Evolutionary conservation across 2,113 vertebrate species (phyloP).

Genomic region (Hemiscyllium ocellatum): DNA sequence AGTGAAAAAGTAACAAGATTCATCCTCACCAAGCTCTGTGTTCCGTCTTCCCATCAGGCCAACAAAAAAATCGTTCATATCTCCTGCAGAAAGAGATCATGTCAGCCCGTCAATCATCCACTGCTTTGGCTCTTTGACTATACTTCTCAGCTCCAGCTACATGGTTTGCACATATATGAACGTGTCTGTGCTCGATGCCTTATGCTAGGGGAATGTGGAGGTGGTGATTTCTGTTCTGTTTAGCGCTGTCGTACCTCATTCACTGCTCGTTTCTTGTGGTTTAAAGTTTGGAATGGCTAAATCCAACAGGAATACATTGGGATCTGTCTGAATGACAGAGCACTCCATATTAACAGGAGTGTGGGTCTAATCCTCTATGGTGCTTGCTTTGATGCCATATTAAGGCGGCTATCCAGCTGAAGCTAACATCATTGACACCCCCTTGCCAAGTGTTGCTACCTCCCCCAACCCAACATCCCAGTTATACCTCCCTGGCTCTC

Average conservation of each 20-base stretch:
- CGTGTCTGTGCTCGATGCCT: not conserved
- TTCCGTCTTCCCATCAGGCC: constrained; percentile 85
- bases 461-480: not conserved
- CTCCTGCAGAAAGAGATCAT: constrained; percentile 56
- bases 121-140: not conserved
- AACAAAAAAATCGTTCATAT: constrained; percentile 89
- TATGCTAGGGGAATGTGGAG: not conserved
- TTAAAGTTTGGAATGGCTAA: not conserved
- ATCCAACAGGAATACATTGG: not conserved
- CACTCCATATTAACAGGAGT: not conserved
- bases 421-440: not conserved
- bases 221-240: not conserved
- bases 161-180: not conserved
- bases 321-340: not conserved
- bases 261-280: not conserved
- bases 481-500: not conserved
- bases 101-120: not conserved
- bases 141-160: not conserved
- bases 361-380: not conserved
- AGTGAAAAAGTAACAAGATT: not conserved
- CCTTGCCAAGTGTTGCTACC: not conserved
- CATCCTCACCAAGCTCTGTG: constrained; percentile 56
- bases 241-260: not conserved
- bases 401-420: not conserved
- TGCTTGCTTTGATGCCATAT: not conserved